Evolutionary conservation across 2,888 invertebrate genomes (phyloP).

Genomic region (Phania funesta): DNA sequence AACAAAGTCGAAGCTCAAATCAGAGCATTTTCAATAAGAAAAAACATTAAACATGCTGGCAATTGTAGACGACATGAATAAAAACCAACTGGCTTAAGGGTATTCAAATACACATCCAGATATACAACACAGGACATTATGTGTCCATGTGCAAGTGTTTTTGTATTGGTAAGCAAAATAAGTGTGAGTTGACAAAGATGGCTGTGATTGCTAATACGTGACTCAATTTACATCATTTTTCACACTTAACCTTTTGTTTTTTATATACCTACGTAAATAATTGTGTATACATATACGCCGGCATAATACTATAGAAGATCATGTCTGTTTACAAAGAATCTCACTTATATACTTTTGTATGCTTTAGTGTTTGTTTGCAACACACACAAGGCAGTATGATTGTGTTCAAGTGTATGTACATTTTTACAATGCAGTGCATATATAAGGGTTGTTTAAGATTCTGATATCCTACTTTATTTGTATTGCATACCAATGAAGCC

Average conservation of each 20-base stretch:
- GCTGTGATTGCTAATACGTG: conserved; percentile 70
- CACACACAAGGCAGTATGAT: neutral
- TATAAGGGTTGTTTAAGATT: conserved; percentile 55
- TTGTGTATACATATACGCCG: neutral
- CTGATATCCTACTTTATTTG: neutral
- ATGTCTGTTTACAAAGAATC: conserved; percentile 14
- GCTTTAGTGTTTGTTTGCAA: neutral
- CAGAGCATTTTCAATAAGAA: conserved; percentile 38
- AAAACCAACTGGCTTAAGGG: conserved; percentile 30
- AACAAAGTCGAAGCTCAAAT: conserved; percentile 25
- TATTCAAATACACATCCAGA: neutral
- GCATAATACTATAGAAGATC: neutral
- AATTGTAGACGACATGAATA: conserved; percentile 64
- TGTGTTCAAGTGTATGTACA: neutral
- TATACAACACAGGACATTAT: conserved; percentile 20
- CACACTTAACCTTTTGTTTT: conserved; percentile 52
- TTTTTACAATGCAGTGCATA: conserved; percentile 23
- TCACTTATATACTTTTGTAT: neutral
- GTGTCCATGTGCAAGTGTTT: neutral
- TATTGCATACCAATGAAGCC: neutral
- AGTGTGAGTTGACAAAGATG: conserved; percentile 63
- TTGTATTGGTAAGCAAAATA: neutral
- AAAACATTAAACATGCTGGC: conserved; percentile 53
- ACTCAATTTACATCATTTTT: conserved; percentile 69
- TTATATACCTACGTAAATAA: neutral